A percentile compares a stretch with the other conserved stretches of the same genome.
These are phyloP conservation scores for Chrysolina americana DNA, from an alignment of 2,888 invertebrate species.

Conservation along the genomic window DNA sequence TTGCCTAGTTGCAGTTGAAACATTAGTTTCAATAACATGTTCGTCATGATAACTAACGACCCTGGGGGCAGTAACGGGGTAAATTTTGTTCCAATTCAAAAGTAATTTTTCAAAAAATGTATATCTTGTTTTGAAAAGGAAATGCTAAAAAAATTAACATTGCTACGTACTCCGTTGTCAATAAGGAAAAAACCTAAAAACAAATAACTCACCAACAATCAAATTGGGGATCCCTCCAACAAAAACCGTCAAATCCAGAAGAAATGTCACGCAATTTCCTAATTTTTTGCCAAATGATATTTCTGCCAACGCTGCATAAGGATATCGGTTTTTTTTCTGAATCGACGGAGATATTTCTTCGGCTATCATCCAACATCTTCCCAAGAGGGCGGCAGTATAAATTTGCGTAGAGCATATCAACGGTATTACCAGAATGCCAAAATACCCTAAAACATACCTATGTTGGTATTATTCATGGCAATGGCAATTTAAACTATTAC, in stretches of 20 bases:
- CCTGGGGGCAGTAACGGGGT: no score
- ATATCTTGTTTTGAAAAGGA: no score
- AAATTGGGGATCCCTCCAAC: conserved; percentile 86
- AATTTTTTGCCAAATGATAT: conserved; percentile 79
- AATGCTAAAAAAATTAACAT: no score
- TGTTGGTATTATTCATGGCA: not conserved
- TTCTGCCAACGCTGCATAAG: conserved; percentile 88
- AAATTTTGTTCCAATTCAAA: no score
- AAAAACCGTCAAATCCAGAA: conserved; percentile 83
- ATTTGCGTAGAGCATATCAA: conserved; percentile 80
- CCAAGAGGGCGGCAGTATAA: conserved; percentile 86
- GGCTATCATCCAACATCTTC: conserved; percentile 87
- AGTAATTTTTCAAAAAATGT: no score
- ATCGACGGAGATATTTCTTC: conserved; percentile 78
- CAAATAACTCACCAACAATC: conserved; percentile 76
- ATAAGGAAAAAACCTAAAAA: no score
- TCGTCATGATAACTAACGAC: no score
- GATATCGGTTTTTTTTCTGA: conserved; percentile 75
- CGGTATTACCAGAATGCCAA: conserved; percentile 80
- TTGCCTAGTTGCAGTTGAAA: no score
- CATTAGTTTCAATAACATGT: no score
- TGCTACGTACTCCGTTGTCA: no score
- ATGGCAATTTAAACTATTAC: conserved; percentile 42
- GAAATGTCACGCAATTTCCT: conserved; percentile 76
- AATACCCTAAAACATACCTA: conserved; percentile 73